Conservation (phyloP, 2,797 vertebrate genomes). For the Halcyon badia region DNA sequence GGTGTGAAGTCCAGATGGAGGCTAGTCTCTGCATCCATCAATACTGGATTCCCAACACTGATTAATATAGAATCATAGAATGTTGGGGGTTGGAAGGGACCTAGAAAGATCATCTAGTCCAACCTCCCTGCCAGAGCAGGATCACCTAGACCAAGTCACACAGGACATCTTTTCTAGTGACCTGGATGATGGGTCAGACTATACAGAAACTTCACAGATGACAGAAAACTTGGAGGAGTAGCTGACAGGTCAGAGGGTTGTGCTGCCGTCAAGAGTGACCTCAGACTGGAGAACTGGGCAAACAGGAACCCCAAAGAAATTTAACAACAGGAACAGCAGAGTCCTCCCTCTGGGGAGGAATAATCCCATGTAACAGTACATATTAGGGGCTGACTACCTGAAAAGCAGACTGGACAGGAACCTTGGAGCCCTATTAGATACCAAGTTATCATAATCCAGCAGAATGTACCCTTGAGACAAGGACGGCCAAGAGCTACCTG, state of each 20-base stretch:
- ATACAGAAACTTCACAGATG: not conserved
- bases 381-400: not conserved
- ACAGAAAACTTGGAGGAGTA: not conserved
- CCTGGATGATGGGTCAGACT: not conserved
- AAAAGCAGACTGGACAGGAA: not conserved
- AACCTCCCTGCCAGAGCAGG: no score
- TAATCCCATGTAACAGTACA: not conserved
- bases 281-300: not conserved
- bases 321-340: not conserved
- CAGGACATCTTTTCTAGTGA: not conserved
- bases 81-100: no score
- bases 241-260: not conserved
- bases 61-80: not conserved
- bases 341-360: not conserved
- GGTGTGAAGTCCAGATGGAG: not conserved
- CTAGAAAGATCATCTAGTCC: no score
- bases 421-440: not conserved
- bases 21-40: fast-evolving
- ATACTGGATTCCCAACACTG: not conserved
- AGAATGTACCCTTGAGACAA: not conserved
- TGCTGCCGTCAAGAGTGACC: not conserved
- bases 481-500: not conserved
- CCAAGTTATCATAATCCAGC: not conserved
- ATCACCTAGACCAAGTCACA: no score
- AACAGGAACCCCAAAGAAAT: not conserved